Evolutionary conservation across 2,888 invertebrate species (phyloP).

Genomic region (Pandemis cinnamomeana): DNA sequence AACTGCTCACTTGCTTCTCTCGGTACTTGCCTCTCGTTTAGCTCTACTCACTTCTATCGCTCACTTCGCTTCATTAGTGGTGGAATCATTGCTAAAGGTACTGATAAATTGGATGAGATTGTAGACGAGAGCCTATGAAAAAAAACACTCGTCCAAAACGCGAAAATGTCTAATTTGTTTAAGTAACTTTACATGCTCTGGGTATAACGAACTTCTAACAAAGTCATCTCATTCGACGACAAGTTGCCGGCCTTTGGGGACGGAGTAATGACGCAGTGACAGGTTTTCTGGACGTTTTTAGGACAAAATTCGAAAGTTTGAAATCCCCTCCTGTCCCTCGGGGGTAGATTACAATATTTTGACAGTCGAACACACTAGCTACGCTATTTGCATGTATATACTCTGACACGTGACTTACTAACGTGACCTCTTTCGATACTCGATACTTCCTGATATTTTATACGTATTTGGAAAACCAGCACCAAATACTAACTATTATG

Average conservation of each 20-base stretch:
- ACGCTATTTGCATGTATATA: background rate
- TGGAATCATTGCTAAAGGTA: too few species aligned
- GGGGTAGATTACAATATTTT: background rate
- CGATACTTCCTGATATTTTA: too few species aligned
- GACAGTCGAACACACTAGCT: background rate
- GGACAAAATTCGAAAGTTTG: constrained; percentile 17
- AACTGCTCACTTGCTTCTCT: too few species aligned
- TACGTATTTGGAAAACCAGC: too few species aligned
- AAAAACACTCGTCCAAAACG: background rate
- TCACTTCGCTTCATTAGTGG: too few species aligned
- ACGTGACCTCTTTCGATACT: too few species aligned
- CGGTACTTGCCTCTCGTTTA: too few species aligned
- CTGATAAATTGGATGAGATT: too few species aligned
- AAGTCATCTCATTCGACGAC: constrained; percentile 7
- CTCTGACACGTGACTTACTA: background rate
- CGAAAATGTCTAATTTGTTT: constrained; percentile 15
- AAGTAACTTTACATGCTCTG: constrained; percentile 22
- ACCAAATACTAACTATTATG: too few species aligned
- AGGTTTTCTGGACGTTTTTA: constrained; percentile 7
- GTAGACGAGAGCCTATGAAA: background rate
- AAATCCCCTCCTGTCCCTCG: background rate
- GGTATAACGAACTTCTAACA: constrained; percentile 10
- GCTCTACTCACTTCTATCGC: too few species aligned
- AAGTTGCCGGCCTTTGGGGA: constrained; percentile 7
- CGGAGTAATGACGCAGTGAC: constrained; percentile 16